Conservation (phyloP, 2,888 invertebrate species). For the Gisinianus flammeolus region DNA sequence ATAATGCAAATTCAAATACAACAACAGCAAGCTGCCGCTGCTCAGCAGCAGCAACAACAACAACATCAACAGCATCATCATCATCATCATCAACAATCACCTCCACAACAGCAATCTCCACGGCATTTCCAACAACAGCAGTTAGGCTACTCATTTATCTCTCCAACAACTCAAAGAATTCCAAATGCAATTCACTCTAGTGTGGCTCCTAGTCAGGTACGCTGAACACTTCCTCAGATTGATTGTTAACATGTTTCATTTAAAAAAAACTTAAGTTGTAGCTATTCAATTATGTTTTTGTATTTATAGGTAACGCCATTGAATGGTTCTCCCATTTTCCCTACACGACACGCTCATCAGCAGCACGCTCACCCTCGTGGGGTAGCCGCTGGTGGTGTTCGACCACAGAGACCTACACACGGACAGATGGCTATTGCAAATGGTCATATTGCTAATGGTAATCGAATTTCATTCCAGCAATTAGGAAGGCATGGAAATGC, state of each 20-base stretch:
- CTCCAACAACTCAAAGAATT: conserved; percentile 40
- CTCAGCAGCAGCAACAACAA: conserved; percentile 19
- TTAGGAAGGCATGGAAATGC: conserved; percentile 19
- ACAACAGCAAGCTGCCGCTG: conserved; percentile 35
- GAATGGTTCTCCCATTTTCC: conserved; percentile 34
- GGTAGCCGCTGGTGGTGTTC: not conserved
- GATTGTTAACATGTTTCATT: too few relatives aligned
- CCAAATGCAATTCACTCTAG: conserved; percentile 39
- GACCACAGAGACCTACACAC: conserved; percentile 23
- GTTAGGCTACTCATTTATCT: conserved; percentile 38
- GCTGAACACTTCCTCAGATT: not conserved
- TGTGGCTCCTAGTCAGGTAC: conserved; percentile 30
- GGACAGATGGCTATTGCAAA: conserved; percentile 41
- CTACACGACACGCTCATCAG: conserved; percentile 25
- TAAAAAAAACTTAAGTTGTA: too few relatives aligned
- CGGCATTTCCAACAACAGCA: conserved; percentile 40
- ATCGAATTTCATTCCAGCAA: conserved; percentile 51
- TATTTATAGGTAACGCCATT: conserved; percentile 21
- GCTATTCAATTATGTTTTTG: too few relatives aligned
- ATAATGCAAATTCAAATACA: conserved; percentile 38
- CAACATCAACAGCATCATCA: conserved; percentile 21
- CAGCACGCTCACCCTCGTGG: conserved; percentile 24
- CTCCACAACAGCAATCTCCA: conserved; percentile 39
- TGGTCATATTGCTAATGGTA: conserved; percentile 53
- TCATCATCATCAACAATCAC: conserved; percentile 24